These are phyloP conservation scores for Melanotaenia trifasciata DNA, from an alignment of 2,797 vertebrate genomes.

Conservation along the genomic window DNA sequence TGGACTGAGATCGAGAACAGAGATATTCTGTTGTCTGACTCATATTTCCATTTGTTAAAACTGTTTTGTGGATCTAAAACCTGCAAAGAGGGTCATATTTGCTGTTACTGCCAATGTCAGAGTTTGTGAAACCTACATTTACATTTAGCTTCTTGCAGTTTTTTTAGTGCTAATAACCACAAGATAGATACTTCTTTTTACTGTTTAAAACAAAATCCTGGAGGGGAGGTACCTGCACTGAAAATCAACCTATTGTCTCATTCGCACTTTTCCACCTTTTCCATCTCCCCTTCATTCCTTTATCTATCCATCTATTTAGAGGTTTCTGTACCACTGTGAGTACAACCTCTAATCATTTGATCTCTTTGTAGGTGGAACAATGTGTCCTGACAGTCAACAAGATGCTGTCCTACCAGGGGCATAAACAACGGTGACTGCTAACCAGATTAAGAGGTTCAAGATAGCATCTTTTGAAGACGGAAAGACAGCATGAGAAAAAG, in stretches of 20 bases:
- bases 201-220: neutral
- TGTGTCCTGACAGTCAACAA: slow-evolving; percentile 71
- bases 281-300: slow-evolving; percentile 1
- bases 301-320: slow-evolving; percentile 36
- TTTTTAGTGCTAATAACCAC: neutral
- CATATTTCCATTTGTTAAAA: no score
- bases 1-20: no score
- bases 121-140: no score
- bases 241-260: neutral
- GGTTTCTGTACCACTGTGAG: slow-evolving; percentile 24
- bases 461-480: slow-evolving; percentile 67
- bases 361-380: slow-evolving; percentile 71
- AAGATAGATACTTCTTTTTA: neutral
- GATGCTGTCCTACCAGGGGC: slow-evolving; percentile 62
- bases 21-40: no score
- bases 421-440: slow-evolving; percentile 70
- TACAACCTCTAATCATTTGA: slow-evolving; percentile 65
- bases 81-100: no score
- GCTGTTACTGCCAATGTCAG: no score
- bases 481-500: slow-evolving; percentile 28
- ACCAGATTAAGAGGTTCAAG: slow-evolving; percentile 74
- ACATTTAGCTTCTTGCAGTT: no score
- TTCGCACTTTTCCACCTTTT: neutral
- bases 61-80: no score
- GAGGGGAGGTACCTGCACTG: neutral